Evolutionary conservation across 2,888 invertebrate species (phyloP).

Genomic region (Drosophila differens): DNA sequence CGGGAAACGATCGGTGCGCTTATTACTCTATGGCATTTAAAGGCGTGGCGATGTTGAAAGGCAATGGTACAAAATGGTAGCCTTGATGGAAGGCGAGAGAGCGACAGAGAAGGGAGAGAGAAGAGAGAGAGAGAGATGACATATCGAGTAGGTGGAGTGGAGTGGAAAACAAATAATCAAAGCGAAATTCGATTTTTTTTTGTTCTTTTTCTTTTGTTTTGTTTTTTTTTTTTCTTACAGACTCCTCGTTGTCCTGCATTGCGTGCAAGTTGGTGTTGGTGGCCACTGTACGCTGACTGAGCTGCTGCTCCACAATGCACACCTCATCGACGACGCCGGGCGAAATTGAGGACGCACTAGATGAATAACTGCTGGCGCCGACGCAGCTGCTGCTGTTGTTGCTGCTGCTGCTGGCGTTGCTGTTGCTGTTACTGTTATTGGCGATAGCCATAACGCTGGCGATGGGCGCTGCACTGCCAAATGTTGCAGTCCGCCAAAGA

Average conservation of each 20-base stretch:
- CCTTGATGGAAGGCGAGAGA: slow-evolving; percentile 57
- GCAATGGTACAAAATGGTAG: slow-evolving; percentile 54
- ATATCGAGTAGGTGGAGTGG: slow-evolving; percentile 43
- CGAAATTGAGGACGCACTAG: slow-evolving; percentile 65
- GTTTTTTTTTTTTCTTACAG: slow-evolving; percentile 73
- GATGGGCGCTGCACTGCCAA: slow-evolving; percentile 74
- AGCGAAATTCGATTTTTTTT: slow-evolving; percentile 26
- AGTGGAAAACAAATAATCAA: slow-evolving; percentile 50
- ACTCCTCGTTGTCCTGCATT: slow-evolving; percentile 67
- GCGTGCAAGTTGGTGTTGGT: slow-evolving; percentile 29
- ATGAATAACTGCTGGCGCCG: slow-evolving; percentile 55
- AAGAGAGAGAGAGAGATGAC: slow-evolving; percentile 35
- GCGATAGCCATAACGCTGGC: slow-evolving; percentile 53
- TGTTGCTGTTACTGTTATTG: slow-evolving; percentile 43
- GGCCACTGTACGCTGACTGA: slow-evolving; percentile 42
- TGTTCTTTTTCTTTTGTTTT: slow-evolving; percentile 16
- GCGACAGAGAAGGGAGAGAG: background rate
- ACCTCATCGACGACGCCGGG: slow-evolving; percentile 49
- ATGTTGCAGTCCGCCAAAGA: slow-evolving; percentile 82
- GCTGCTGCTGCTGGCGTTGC: slow-evolving; percentile 43
- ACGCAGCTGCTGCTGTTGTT: slow-evolving; percentile 15
- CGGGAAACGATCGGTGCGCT: slow-evolving; percentile 7
- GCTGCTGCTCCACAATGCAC: slow-evolving; percentile 58
- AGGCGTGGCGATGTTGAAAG: slow-evolving; percentile 20
- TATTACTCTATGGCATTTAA: slow-evolving; percentile 7